A percentile compares a stretch with the other conserved stretches of the same genome.
phyloP scores from a whole-genome alignment of 2,797 vertebrate species.

The Cygnus olor region DNA sequence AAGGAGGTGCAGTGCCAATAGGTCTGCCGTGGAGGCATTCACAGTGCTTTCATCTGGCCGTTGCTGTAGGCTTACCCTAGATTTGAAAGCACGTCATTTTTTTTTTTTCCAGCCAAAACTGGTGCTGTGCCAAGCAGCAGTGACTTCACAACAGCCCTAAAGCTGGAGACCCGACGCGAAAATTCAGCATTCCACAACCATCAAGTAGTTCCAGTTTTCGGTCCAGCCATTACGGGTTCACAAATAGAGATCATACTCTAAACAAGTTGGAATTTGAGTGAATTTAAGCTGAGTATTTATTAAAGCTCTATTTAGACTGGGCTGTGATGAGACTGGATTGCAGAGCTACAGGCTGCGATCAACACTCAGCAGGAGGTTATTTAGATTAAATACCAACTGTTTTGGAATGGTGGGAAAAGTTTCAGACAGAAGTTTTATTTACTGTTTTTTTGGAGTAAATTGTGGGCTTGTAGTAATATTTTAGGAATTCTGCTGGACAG shows the following conservation, averaged over 20 bases:
- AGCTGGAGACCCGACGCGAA: not conserved
- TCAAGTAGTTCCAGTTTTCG: not conserved
- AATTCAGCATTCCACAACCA: not conserved
- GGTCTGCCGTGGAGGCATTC: accelerated
- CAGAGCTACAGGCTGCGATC: conserved; percentile 40
- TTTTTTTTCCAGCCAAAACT: not conserved
- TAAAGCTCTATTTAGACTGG: conserved; percentile 52
- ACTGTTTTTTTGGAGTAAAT: not conserved
- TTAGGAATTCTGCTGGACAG: conserved; percentile 38
- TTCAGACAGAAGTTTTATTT: conserved; percentile 64
- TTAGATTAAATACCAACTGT: conserved; percentile 70
- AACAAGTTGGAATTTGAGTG: conserved; percentile 42
- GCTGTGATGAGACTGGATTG: conserved; percentile 7
- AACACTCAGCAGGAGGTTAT: conserved; percentile 68
- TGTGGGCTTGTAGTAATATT: conserved; percentile 45
- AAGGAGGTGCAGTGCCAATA: not conserved
- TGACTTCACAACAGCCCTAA: not conserved
- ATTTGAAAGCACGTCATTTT: not conserved
- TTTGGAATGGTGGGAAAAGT: conserved; percentile 66
- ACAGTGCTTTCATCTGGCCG: not conserved
- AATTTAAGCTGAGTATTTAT: conserved; percentile 48
- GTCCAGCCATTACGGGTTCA: not conserved
- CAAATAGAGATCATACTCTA: not conserved
- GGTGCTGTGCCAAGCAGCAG: not conserved
- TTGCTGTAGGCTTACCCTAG: not conserved